Base-by-base conservation (phyloP, 2,888 invertebrate species). In the Synanthedon vespiformis region DNA sequence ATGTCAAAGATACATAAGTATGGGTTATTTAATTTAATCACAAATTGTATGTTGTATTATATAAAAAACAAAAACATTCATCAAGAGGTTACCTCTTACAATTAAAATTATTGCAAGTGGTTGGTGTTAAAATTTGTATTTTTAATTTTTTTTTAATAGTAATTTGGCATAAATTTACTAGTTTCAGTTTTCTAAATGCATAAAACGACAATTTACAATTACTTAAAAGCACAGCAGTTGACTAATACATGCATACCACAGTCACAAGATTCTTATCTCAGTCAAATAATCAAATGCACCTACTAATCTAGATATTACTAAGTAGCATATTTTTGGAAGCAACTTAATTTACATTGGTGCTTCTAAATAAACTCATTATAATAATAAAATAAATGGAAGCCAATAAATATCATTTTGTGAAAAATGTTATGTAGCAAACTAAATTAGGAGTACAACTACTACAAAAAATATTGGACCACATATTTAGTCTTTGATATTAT, bases 131-230 rank as follows among this genome's bases (percentile, higher is more conserved):
- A 34, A 8, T 3, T 34, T 34, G 34, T 34, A 10, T 34, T 34
- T 18, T 27, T 27, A 6, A 2, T 16, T 16, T 34, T 34, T 10
- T 6, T 34, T 34, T 67, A 80, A 78, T 80, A 81, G 77, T 64
- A 74, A 81, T 86, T 87, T 84, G 83, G 83, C 77, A 82, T 82
- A 77, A 73, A 69, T 68, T 75, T 72, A 71, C 77, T 82, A 82
- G 71, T 58, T 34, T 77, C 72, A 68, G 71, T 77, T 72, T 72
- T 72, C 75, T 85, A 85, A 86, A 85, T 85, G 85, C 84, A 80
- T 63, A 70, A 16, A 34, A 71, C 73, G 67, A 76, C 71, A 74
- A 71, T 75, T 67, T 77, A 80, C 76, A 80, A 74, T 76, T 69
- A 74, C 64, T 68, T 68, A 70, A 74, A 74, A 77, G 68, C 69